Base-by-base conservation (phyloP, 2,888 invertebrate species). In the Pammene fasciana region DNA sequence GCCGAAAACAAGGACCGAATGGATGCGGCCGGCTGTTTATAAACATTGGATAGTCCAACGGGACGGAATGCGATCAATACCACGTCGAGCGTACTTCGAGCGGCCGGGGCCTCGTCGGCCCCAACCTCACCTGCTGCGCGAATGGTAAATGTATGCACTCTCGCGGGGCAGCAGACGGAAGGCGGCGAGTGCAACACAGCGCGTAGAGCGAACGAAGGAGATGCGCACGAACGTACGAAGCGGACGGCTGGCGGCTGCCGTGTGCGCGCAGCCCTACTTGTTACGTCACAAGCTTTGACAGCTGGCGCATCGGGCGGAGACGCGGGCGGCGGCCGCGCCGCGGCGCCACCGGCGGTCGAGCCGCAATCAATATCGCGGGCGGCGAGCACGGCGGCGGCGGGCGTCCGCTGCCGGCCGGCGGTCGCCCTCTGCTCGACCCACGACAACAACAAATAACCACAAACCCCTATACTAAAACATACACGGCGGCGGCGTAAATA, bases 11-110 rank as follows among this genome's bases (percentile, higher is more conserved):
- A 87, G 83, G 82, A 80, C 73, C 81, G 80, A 84, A 82, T 85
- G 77, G 85, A 86, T 84, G 85, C 86, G 80, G 82, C 88, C 90
- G 87, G 87, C 87, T 90, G 92, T 91, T 91, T 92, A 91, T 92
- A 92, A 92, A 92, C 92, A 92, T 89, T 88, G 88, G 82, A 81
- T 82, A 76, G 78, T 77, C 78, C 81, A 78, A 78, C 80, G 80
- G 80, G 78, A 79, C 80, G 82, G 82, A 83, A 83, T 82, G 82
- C 84, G 86, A 88, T 89, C 88, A 81, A 88, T 87, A 87, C 83
- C 78, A 83, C 82, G 81, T 76, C 78, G 80, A 79, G 79, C 74
- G 82, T 79, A 79, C 78, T 78, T 73, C 75, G 73, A 80, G 76
- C 80, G 82, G 83, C 81, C 81, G 83, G 83, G 81, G 84, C 83